Evolutionary conservation across 2,113 vertebrate genomes (phyloP).

Genomic region (Syrrhaptes paradoxus): DNA sequence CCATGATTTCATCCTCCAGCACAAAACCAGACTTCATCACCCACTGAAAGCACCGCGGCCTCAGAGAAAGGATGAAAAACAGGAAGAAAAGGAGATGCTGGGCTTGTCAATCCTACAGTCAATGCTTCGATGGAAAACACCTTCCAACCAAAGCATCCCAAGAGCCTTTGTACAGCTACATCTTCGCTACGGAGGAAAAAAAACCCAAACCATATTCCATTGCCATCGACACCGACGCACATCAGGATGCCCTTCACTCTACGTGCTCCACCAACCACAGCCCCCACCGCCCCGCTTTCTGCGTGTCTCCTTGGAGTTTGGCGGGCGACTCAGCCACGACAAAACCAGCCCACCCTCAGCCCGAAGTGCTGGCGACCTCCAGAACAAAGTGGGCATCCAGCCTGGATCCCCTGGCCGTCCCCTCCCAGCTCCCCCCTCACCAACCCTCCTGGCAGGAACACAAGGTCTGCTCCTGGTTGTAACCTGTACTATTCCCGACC

Average conservation of each 20-base stretch:
- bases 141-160: accelerated
- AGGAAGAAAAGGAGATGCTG: neutral
- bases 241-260: neutral
- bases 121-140: neutral
- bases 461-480: neutral
- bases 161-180: neutral
- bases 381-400: accelerated
- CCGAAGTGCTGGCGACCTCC: neutral
- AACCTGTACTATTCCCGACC: neutral
- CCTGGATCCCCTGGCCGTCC: too few relatives aligned
- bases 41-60: accelerated
- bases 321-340: neutral
- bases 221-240: neutral
- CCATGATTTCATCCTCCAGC: neutral
- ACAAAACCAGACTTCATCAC: neutral
- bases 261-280: neutral
- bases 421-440: neutral
- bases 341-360: neutral
- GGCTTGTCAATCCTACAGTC: neutral
- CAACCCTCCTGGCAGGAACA: accelerated
- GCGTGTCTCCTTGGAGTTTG: neutral
- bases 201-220: neutral
- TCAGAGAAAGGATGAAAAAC: neutral
- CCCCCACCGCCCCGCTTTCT: neutral
- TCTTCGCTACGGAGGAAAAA: neutral